These are phyloP conservation scores for Mythimna albipuncta DNA, from an alignment of 2,888 invertebrate genomes.

Conservation along the genomic window DNA sequence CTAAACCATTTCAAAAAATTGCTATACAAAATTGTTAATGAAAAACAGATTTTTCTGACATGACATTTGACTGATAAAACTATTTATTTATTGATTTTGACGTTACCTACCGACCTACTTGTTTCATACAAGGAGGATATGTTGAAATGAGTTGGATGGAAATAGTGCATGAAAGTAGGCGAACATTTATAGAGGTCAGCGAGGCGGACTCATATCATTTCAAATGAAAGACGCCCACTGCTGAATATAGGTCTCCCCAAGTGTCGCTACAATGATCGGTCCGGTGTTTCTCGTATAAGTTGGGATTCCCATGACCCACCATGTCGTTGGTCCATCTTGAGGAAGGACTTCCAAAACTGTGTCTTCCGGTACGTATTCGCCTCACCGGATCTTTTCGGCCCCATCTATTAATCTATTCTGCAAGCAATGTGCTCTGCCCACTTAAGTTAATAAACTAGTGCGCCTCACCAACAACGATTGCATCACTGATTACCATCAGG, in stretches of 20 bases:
- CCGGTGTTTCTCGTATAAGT: background rate
- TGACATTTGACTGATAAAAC: background rate
- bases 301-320: background rate
- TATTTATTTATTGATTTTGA: background rate
- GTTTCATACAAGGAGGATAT: no score
- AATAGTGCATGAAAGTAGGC: no score
- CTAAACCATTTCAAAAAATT: constrained; percentile 22
- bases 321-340: background rate
- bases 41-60: background rate
- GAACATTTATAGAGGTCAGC: no score
- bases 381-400: no score
- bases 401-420: no score
- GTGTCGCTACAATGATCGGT: background rate
- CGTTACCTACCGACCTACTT: background rate
- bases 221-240: background rate
- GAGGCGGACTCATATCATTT: background rate
- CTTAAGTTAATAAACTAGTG: no score
- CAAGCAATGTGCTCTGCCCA: no score
- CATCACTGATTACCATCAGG: no score
- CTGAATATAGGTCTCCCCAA: background rate
- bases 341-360: no score
- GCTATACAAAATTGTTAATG: background rate
- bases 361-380: no score
- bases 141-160: no score
- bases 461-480: no score